Evolutionary conservation across 2,113 vertebrate species (phyloP).

Genomic region (Phalacrocorax brasilianus): DNA sequence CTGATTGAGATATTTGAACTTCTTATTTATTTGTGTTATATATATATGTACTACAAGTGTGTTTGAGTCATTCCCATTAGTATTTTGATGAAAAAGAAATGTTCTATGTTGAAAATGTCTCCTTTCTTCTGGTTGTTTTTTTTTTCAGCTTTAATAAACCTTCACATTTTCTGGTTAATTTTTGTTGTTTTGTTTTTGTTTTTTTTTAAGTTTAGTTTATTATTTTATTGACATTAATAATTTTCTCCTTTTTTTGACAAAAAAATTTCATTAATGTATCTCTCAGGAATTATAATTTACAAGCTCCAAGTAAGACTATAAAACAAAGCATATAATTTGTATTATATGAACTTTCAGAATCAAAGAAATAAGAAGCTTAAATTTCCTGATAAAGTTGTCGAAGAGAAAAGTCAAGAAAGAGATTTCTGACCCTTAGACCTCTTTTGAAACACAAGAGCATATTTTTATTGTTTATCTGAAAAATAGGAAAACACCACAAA

Average conservation of each 20-base stretch:
- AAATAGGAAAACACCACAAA: neutral
- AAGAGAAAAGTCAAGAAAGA: neutral
- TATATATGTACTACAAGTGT: neutral
- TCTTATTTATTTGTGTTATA: neutral
- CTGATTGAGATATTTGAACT: neutral
- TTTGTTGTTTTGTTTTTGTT: too few species aligned
- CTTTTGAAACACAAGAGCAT: neutral
- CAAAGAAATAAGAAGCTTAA: neutral
- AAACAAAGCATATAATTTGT: neutral
- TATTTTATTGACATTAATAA: neutral
- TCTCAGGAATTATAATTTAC: neutral
- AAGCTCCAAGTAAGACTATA: neutral
- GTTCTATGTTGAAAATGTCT: neutral
- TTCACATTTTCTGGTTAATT: neutral
- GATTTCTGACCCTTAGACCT: neutral
- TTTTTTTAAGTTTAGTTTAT: neutral
- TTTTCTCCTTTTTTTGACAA: neutral
- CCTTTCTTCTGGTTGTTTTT: too few species aligned
- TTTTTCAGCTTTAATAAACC: neutral
- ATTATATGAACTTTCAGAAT: neutral
- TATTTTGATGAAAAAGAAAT: neutral
- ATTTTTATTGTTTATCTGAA: neutral
- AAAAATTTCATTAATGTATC: rapidly evolving
- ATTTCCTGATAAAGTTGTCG: neutral
- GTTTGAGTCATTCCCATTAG: neutral